phyloP scores from a whole-genome alignment of 2,888 invertebrate genomes.

The Tineola bisselliella region DNA sequence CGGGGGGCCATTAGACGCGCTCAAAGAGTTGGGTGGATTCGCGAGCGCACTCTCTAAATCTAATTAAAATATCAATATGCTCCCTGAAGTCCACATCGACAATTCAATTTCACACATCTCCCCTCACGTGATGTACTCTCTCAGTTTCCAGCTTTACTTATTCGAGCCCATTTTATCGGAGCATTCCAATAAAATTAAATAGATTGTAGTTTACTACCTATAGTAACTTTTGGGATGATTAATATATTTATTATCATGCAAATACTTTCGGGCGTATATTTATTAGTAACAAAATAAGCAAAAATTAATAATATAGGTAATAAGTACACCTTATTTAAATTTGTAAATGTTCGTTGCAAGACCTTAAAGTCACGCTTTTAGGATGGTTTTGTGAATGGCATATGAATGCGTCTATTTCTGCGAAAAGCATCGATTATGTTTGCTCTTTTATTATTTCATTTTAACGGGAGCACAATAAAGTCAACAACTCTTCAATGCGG shows the following conservation, averaged over 20 bases:
- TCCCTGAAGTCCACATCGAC: constrained; percentile 55
- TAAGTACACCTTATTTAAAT: too few relatives aligned
- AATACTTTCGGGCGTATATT: not conserved
- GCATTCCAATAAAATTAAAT: not conserved
- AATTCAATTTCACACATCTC: constrained; percentile 63
- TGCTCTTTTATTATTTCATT: constrained; percentile 5
- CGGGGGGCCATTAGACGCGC: constrained; percentile 64
- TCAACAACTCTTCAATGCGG: constrained; percentile 46
- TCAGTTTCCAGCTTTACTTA: constrained; percentile 9
- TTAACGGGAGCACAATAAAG: constrained; percentile 34
- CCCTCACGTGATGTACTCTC: constrained; percentile 22
- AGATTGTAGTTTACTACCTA: not conserved
- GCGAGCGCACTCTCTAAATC: constrained; percentile 58
- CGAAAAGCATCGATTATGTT: constrained; percentile 40
- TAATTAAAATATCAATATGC: constrained; percentile 69
- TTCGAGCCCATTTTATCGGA: not conserved
- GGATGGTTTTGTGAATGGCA: not conserved
- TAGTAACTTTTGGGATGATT: not conserved
- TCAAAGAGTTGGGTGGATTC: constrained; percentile 63
- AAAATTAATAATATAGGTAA: not conserved
- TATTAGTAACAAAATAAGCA: too few relatives aligned
- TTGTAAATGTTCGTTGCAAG: too few relatives aligned
- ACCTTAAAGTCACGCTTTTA: not conserved
- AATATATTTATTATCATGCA: not conserved
- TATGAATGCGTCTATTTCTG: constrained; percentile 22